phyloP scores from a whole-genome alignment of 2,888 invertebrate species.

The Miltochrista miniata region DNA sequence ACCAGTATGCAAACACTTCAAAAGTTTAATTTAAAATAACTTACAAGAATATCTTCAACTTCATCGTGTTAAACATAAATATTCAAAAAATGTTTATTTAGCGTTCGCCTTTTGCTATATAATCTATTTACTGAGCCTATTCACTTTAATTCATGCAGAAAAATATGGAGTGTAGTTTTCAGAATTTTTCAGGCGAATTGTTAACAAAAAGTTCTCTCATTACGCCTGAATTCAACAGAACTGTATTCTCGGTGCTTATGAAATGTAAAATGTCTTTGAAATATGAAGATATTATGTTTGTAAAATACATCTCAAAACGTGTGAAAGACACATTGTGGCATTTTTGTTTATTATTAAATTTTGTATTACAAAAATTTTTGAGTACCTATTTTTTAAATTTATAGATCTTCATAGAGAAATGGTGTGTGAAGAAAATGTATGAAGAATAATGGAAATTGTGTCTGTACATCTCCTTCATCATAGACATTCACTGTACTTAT shows the following conservation, averaged over 20 bases:
- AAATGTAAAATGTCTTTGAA: slow-evolving; percentile 9
- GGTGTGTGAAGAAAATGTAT: no score
- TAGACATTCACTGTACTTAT: no score
- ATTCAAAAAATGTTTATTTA: slow-evolving; percentile 10
- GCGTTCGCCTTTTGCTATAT: slow-evolving; percentile 15
- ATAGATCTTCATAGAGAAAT: no score
- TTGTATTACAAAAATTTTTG: not conserved
- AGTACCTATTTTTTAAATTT: no score
- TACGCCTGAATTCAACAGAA: slow-evolving; percentile 33
- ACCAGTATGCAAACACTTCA: not conserved
- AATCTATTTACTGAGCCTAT: slow-evolving; percentile 12
- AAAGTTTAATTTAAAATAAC: not conserved
- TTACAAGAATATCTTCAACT: not conserved
- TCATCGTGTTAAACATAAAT: not conserved
- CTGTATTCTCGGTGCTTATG: slow-evolving; percentile 10
- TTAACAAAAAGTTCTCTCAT: slow-evolving; percentile 36
- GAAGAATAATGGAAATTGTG: slow-evolving; percentile 19
- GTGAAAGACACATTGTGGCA: not conserved
- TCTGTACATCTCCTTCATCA: no score
- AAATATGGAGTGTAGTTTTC: slow-evolving; percentile 31
- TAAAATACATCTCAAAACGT: not conserved
- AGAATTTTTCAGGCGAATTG: slow-evolving; percentile 31
- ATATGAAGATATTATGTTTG: not conserved
- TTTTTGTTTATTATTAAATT: not conserved
- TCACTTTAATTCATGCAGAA: slow-evolving; percentile 34